Base-by-base conservation (phyloP, 2,113 vertebrate genomes). In the Oxyruncus cristatus region DNA sequence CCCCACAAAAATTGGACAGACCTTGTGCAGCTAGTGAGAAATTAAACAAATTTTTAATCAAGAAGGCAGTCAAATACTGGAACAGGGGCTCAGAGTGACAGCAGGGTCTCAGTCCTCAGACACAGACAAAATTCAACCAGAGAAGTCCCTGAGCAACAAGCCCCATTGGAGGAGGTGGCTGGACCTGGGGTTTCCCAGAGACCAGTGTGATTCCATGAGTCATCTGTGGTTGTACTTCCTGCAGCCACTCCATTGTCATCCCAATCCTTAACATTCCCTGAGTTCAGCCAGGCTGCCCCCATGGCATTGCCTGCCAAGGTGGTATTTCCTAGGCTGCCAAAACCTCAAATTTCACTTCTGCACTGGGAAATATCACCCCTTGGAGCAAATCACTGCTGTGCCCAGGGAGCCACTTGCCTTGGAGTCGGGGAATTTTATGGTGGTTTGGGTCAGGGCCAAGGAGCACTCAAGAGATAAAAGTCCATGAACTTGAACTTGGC, bases 171-270 rank as follows among this genome's bases (percentile, higher is more conserved):
- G 55, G 19, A n/a, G 33, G 11, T 52, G 49, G 59, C 5, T 44
- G 61, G 41, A 62, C 18, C 15, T 39, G 20, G 33, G 3, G 3
- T 42, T 4, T 83, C 16, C 49, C 22, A 5, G 44, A 37, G 28
- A 49, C 21, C 14, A 16, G 1, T 0, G 0, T 14, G 20, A 62
- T 71, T 58, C 21, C 6, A 1, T 6, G 27, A 39, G n/a, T 4
- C 92, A 56, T 23, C 61, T 63, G 3, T 15, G 44, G 6, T 3
- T 39, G 50, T 71, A 30, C 37, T 42, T 63, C 24, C 46, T 2
- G 2, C 55, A 58, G 68, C 61, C 77, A 19, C 11, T 4, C 6
- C 37, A 1, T 6, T 20, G 19, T 42, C 37, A 84, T 26, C 84
- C 58, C 30, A 44, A 0, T 22, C 49, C 24, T 12, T 22, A 42